These are phyloP conservation scores for Caenorhabditis inopinata DNA, from an alignment of 1,140 invertebrate species.

Conservation along the genomic window DNA sequence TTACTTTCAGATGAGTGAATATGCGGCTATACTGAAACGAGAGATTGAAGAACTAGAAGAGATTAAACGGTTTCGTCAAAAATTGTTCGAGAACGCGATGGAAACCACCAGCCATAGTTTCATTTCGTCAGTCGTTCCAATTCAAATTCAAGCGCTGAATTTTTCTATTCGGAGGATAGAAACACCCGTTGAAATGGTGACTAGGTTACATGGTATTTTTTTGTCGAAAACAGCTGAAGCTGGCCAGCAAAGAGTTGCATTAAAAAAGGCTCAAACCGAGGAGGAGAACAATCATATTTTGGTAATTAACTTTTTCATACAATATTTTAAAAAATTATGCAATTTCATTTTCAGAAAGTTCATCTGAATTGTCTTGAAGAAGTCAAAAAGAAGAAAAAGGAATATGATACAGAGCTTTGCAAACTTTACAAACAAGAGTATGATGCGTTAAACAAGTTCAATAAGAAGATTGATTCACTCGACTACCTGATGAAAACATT, in stretches of 20 bases:
- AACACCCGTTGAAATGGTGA: neutral
- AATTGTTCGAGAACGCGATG: neutral
- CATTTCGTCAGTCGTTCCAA: neutral
- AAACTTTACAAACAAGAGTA: too few species aligned
- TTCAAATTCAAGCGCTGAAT: neutral
- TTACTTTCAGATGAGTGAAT: neutral
- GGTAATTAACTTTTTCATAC: too few species aligned
- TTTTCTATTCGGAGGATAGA: neutral
- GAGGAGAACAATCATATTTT: too few species aligned
- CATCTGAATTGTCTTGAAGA: too few species aligned
- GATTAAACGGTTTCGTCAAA: neutral
- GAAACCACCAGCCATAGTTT: neutral
- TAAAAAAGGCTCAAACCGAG: neutral
- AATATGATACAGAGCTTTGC: too few species aligned
- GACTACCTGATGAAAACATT: too few species aligned
- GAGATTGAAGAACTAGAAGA: neutral
- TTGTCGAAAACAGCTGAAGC: neutral
- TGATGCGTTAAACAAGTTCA: too few species aligned
- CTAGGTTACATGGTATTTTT: neutral
- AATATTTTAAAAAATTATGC: neutral
- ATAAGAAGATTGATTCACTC: too few species aligned
- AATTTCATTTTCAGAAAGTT: too few species aligned
- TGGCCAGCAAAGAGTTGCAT: neutral
- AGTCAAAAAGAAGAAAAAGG: too few species aligned
- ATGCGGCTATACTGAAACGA: neutral